Evolutionary conservation across 2,113 vertebrate genomes (phyloP).

Genomic region (Neodon shergylaensis): DNA sequence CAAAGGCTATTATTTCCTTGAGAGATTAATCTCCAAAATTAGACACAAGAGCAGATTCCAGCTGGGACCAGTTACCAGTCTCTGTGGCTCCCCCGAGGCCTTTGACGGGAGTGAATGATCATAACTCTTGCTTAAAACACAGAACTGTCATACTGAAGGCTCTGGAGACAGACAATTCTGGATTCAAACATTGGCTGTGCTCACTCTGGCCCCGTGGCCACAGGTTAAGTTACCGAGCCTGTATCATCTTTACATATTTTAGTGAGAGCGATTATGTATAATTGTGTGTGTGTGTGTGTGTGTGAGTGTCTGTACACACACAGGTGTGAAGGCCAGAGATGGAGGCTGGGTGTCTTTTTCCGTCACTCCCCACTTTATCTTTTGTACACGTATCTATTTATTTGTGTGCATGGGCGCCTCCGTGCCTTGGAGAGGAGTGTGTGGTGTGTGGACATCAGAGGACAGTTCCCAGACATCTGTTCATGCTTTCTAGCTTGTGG

Average conservation of each 20-base stretch:
- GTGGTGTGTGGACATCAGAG: not conserved
- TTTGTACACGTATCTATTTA: not conserved
- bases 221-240: not conserved
- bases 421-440: not conserved
- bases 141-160: not conserved
- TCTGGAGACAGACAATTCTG: not conserved
- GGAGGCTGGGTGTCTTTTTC: not conserved
- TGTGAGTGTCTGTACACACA: not conserved
- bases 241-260: not conserved
- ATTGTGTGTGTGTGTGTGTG: not conserved
- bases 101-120: not conserved
- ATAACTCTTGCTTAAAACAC: conserved; percentile 4
- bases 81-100: not conserved
- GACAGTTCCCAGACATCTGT: not conserved
- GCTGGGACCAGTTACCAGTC: not conserved
- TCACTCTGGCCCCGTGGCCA: conserved; percentile 12
- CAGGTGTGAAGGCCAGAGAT: not conserved
- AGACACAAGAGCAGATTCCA: not conserved
- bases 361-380: not conserved
- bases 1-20: conserved; percentile 36
- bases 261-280: not conserved
- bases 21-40: not conserved
- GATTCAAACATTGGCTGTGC: not conserved
- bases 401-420: not conserved
- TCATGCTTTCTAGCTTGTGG: not conserved